Conservation (phyloP, 2,113 vertebrate species). For the Clupea harengus region DNA sequence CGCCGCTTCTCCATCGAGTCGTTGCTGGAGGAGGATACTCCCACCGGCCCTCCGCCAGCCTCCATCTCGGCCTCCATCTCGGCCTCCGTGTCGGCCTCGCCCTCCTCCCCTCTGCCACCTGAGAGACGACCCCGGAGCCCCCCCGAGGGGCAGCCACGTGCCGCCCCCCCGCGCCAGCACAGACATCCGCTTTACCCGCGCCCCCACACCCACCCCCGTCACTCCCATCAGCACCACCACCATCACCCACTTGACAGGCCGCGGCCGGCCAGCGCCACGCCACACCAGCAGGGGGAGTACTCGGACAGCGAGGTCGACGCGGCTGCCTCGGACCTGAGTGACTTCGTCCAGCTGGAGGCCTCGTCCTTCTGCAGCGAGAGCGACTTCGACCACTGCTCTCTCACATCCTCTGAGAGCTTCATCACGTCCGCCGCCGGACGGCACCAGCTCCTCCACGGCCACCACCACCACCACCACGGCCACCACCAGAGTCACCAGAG, state of each 20-base stretch:
- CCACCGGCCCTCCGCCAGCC: constrained; percentile 74
- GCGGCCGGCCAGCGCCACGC: constrained; percentile 77
- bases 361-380: constrained; percentile 97
- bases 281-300: constrained; percentile 71
- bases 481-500: constrained; percentile 81
- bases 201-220: constrained; percentile 75
- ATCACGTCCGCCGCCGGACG: constrained; percentile 71
- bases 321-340: constrained; percentile 74
- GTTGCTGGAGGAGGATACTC: constrained; percentile 79
- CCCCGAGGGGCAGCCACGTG: constrained; percentile 69
- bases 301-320: constrained; percentile 92
- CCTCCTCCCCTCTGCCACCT: constrained; percentile 39
- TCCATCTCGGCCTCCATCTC: constrained; percentile 39
- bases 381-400: constrained; percentile 93
- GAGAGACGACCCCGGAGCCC: constrained; percentile 75
- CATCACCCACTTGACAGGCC: constrained; percentile 68
- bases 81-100: constrained; percentile 17
- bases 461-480: constrained; percentile 49
- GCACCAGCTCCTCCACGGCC: not conserved
- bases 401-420: constrained; percentile 88
- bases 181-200: constrained; percentile 47
- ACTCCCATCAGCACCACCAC: constrained; percentile 71
- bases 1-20: constrained; percentile 81
- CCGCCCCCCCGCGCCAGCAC: constrained; percentile 34
- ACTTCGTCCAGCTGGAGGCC: constrained; percentile 77